Base-by-base conservation (phyloP, 1,140 invertebrate genomes). In the Ooceraea biroi region DNA sequence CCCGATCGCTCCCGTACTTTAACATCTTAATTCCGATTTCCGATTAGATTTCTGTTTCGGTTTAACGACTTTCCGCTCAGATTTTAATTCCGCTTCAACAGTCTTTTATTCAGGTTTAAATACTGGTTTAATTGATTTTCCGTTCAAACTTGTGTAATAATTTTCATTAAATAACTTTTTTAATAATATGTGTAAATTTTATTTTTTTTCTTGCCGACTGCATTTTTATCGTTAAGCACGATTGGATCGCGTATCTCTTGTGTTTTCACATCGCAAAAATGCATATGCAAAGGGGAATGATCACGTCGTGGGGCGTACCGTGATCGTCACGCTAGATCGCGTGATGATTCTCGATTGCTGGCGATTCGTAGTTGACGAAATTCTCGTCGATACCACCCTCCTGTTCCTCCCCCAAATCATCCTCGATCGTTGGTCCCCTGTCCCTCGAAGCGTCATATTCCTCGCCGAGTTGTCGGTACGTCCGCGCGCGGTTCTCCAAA, bases 401-500 rank as follows among this genome's bases (percentile, higher is more conserved):
- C 74, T 92, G 91, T 7, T 36, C 36, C 36, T 84, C 91, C 80
- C 92, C 93, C 22, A 93, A 72, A 61, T 93, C 89, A 25, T 92
- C 87, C 74, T 92, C 91, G 41, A 89, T 76, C 69, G 88, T 91
- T 74, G 57, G 88, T 91, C 41, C 93, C 85, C 88, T 93, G 48
- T 55, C 89, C 83, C 85, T 91, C 0, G 80, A 72, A 61, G 69
- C 72, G 25, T 92, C 92, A 48, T 92, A 92, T 50, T 94, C 93
- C 71, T 93, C 94, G 25, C 94, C 93, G 30, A 96, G 89, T 46
- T 93, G 93, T 65, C 88, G 90, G 82, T 96, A 96, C 52, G 95
- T 94, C 86, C 96, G 95, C 0, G 96, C 96, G 68, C 97, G 95
- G 71, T 96, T 96, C 90, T 96, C 96, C 85, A 97, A 94, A 77